These are phyloP conservation scores for Eretmocerus hayati DNA, from an alignment of 2,888 invertebrate genomes.

Conservation along the genomic window DNA sequence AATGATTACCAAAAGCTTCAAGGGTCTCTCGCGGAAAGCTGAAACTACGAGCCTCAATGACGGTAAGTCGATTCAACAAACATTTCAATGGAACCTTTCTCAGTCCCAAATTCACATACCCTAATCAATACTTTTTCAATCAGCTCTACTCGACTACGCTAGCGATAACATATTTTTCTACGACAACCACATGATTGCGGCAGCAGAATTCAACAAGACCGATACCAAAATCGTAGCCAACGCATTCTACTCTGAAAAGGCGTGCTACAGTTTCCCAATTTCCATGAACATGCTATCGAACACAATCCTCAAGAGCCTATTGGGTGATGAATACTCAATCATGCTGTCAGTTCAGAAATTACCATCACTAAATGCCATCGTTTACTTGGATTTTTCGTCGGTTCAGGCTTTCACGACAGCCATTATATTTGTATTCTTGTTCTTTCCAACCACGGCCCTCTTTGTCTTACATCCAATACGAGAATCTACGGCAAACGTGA, in stretches of 20 bases:
- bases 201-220: conserved; percentile 47
- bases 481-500: conserved; percentile 58
- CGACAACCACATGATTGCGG: conserved; percentile 49
- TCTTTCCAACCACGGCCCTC: conserved; percentile 37
- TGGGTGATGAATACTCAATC: conserved; percentile 33
- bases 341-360: conserved; percentile 31
- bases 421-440: not conserved
- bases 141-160: conserved; percentile 46
- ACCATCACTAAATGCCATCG: conserved; percentile 19
- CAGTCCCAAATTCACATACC: no score
- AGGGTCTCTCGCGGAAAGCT: not conserved
- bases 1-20: conserved; percentile 22
- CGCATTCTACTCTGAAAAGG: conserved; percentile 49
- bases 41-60: not conserved
- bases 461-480: conserved; percentile 57
- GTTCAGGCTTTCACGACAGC: conserved; percentile 23
- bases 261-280: conserved; percentile 52
- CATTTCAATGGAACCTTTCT: no score
- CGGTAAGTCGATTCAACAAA: not conserved
- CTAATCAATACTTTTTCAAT: no score
- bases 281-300: conserved; percentile 51
- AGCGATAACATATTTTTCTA: conserved; percentile 44
- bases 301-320: conserved; percentile 35
- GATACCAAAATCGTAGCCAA: conserved; percentile 30
- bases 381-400: conserved; percentile 2